Conservation (phyloP, 2,797 vertebrate genomes). For the Notolepis coatsorum region DNA sequence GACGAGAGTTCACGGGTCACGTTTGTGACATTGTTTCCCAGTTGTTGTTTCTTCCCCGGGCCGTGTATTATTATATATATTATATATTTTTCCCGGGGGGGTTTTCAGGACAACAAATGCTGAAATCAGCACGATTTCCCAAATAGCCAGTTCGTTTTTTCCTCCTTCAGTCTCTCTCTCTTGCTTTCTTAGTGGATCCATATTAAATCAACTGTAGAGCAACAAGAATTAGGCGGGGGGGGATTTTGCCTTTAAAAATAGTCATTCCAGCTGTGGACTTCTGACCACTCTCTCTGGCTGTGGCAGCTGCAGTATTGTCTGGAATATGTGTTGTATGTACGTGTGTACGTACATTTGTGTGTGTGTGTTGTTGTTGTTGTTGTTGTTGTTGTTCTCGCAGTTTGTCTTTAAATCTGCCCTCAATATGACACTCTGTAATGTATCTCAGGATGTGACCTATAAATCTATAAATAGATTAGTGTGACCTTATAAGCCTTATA, state of each 20-base stretch:
- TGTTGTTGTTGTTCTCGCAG: too few relatives aligned
- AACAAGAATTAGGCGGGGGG: conserved; percentile 43
- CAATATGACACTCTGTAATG: too few relatives aligned
- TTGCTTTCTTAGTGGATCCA: conserved; percentile 28
- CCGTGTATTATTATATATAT: too few relatives aligned
- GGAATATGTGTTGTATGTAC: conserved; percentile 11
- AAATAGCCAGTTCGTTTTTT: conserved; percentile 20
- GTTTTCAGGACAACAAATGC: conserved; percentile 40
- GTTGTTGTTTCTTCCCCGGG: not conserved
- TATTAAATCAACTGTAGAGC: conserved; percentile 47
- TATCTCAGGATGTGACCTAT: too few relatives aligned
- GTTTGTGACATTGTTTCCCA: conserved; percentile 25
- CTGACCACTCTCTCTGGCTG: conserved; percentile 47
- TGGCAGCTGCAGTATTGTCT: conserved; percentile 53
- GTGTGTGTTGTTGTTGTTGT: too few relatives aligned
- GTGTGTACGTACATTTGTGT: conserved; percentile 30
- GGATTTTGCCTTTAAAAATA: conserved; percentile 68
- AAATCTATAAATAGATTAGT: too few relatives aligned
- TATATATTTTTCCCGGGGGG: conserved; percentile 6
- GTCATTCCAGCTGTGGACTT: conserved; percentile 64
- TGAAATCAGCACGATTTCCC: conserved; percentile 50
- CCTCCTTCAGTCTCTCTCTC: not conserved
- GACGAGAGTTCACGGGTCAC: conserved; percentile 45
- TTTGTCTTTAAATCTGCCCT: too few relatives aligned
- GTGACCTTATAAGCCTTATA: too few relatives aligned